phyloP scores from a whole-genome alignment of 2,113 vertebrate species.

The Aythya baeri region DNA sequence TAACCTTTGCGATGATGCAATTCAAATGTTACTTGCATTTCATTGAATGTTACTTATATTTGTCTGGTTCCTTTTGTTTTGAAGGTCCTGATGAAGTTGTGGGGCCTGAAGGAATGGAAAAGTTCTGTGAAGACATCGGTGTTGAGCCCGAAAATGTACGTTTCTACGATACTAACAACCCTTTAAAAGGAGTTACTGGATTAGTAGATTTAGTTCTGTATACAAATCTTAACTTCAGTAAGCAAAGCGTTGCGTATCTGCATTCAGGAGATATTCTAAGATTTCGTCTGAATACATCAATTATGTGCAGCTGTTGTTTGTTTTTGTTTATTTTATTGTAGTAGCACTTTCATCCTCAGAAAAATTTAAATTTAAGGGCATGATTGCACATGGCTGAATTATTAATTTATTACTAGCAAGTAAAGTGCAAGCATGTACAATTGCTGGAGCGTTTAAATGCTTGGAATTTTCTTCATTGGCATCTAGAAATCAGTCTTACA shows the following conservation, averaged over 20 bases:
- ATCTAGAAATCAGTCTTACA: neutral
- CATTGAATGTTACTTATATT: neutral
- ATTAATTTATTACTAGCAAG: neutral
- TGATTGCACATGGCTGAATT: neutral
- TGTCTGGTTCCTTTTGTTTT: constrained; percentile 35
- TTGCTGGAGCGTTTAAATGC: neutral
- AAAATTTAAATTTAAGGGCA: neutral
- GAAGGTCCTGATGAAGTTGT: constrained; percentile 91
- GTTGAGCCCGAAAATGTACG: constrained; percentile 98
- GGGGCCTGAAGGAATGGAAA: constrained; percentile 97
- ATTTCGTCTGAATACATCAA: neutral
- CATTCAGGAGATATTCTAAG: neutral
- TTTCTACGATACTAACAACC: constrained; percentile 29
- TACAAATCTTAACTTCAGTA: neutral
- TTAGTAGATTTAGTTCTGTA: neutral
- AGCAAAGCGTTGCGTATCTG: neutral
- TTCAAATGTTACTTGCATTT: neutral
- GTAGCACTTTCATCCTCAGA: neutral
- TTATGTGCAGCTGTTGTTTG: neutral
- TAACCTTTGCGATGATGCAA: neutral
- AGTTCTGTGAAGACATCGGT: constrained; percentile 96
- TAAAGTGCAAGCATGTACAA: neutral
- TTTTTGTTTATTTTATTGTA: neutral
- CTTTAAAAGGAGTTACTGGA: neutral
- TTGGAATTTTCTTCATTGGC: neutral